phyloP scores from a whole-genome alignment of 2,888 invertebrate genomes.

The Chrysolina americana region DNA sequence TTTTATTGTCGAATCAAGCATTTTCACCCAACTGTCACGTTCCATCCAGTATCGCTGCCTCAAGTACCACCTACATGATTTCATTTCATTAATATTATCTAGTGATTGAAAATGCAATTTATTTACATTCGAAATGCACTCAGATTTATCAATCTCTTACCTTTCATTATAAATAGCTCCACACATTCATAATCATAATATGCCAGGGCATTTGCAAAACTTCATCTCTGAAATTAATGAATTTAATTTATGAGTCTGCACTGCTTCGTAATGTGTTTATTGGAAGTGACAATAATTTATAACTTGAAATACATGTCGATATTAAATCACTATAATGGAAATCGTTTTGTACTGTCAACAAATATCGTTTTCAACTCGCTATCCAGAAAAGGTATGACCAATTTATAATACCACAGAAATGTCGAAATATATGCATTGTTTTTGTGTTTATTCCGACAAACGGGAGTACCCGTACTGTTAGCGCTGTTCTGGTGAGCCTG shows the following conservation, averaged over 20 bases:
- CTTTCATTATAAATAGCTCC: constrained; percentile 29
- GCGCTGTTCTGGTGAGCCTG: too few relatives aligned
- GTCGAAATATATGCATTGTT: too few relatives aligned
- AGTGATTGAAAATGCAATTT: neutral
- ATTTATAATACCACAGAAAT: too few relatives aligned
- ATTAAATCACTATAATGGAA: constrained; percentile 31
- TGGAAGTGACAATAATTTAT: constrained; percentile 40
- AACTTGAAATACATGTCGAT: constrained; percentile 18
- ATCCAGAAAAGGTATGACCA: too few relatives aligned
- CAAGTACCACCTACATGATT: neutral
- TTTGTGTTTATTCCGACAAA: too few relatives aligned
- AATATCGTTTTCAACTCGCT: neutral
- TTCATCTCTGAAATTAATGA: constrained; percentile 35
- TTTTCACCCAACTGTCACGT: too few relatives aligned
- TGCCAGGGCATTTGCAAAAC: constrained; percentile 20
- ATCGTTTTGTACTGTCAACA: constrained; percentile 10
- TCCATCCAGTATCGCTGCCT: neutral
- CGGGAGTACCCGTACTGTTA: too few relatives aligned
- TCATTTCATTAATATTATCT: neutral
- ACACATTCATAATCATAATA: constrained; percentile 35
- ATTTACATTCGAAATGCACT: neutral
- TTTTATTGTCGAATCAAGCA: too few relatives aligned
- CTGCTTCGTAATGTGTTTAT: constrained; percentile 33
- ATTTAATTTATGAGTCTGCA: constrained; percentile 33
- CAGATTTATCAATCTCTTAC: constrained; percentile 28